These are phyloP conservation scores for Kryptopterus vitreolus DNA, from an alignment of 2,797 vertebrate genomes.

Conservation along the genomic window DNA sequence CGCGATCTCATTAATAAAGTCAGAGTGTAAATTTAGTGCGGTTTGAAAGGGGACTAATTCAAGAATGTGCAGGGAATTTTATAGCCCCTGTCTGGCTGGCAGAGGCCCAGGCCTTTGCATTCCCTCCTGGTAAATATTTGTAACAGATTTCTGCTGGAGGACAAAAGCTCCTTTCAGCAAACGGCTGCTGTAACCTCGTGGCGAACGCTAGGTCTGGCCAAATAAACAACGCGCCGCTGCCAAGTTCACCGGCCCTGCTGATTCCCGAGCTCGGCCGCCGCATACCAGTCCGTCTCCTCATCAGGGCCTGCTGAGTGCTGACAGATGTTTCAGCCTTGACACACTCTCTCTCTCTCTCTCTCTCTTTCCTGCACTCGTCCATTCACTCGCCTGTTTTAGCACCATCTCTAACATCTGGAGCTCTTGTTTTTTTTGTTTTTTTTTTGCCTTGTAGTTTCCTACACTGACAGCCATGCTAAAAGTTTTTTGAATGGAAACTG, in stretches of 20 bases:
- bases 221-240: slow-evolving; percentile 91
- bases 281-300: slow-evolving; percentile 82
- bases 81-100: slow-evolving; percentile 89
- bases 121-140: slow-evolving; percentile 96
- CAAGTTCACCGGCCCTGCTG: slow-evolving; percentile 86
- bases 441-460: slow-evolving; percentile 5
- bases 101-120: slow-evolving; percentile 81
- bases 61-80: slow-evolving; percentile 94
- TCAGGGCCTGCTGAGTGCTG: slow-evolving; percentile 87
- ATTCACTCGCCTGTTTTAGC: slow-evolving; percentile 9
- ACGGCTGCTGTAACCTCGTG: slow-evolving; percentile 80
- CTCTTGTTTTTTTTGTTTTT: slow-evolving; percentile 12
- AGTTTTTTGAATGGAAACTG: not conserved
- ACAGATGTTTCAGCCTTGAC: slow-evolving; percentile 86
- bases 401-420: slow-evolving; percentile 54
- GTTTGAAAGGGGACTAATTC: slow-evolving; percentile 86
- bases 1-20: slow-evolving; percentile 90
- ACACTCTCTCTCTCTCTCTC: slow-evolving; percentile 34
- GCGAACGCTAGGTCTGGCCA: slow-evolving; percentile 90
- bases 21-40: slow-evolving; percentile 83
- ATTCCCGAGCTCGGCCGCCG: slow-evolving; percentile 78
- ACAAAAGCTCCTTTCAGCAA: slow-evolving; percentile 96
- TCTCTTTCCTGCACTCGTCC: slow-evolving; percentile 2
- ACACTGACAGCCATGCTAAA: slow-evolving; percentile 8
- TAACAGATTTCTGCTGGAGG: slow-evolving; percentile 92